A percentile compares a stretch with the other conserved stretches of the same genome.
phyloP scores from a whole-genome alignment of 2,888 invertebrate species.

The Pristionchus arcanus region DNA sequence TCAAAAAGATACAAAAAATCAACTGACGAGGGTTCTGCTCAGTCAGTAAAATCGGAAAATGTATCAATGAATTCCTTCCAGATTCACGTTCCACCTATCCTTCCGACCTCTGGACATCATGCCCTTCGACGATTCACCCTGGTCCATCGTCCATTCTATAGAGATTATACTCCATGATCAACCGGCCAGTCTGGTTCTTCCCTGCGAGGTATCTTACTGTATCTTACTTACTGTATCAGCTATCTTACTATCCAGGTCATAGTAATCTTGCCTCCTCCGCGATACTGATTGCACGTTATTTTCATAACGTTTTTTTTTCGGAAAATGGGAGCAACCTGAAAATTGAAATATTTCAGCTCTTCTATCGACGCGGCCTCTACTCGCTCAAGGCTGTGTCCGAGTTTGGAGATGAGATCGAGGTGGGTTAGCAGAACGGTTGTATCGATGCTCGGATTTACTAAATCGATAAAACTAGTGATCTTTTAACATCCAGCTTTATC shows the following conservation, averaged over 20 bases:
- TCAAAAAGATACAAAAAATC: no score
- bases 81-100: slow-evolving; percentile 30
- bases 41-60: no score
- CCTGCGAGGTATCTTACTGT: neutral
- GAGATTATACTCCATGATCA: neutral
- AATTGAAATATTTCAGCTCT: neutral
- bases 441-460: no score
- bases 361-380: slow-evolving; percentile 39
- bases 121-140: slow-evolving; percentile 37
- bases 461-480: no score
- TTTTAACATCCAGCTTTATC: no score
- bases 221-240: neutral
- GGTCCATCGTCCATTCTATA: neutral
- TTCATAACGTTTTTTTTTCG: no score
- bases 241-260: no score
- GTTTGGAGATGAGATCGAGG: slow-evolving; percentile 1
- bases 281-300: no score
- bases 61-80: neutral
- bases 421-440: no score
- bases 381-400: neutral
- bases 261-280: no score
- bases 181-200: neutral
- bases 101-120: slow-evolving; percentile 37
- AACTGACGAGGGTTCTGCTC: no score
- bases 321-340: neutral